Evolutionary conservation across 92 coral and sea anemone genomes (phyloP), one percentile per base, ranked within the genome.

Genomic region (Porites lobata): DNA sequence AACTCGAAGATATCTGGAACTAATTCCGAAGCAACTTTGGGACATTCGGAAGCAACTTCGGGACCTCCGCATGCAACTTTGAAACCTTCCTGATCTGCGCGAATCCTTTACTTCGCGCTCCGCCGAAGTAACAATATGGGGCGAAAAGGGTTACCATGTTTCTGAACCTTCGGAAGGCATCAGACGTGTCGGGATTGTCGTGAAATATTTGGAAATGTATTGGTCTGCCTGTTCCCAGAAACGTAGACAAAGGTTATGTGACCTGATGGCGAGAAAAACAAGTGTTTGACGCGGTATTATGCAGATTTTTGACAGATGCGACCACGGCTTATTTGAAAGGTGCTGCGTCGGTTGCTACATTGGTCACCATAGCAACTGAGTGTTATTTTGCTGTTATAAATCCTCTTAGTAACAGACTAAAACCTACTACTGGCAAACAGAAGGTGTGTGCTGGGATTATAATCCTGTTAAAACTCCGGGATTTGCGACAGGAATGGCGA

Each of bases 261-360:
- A 82, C 77, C 86, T 1, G 56, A 19, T 54, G 86, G 86, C 86
- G 86, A 19, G 86, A 82, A 82, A 38, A 29, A 29, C 4, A 29
- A 14, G 61, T 56, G 14, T 10, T 14, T 56, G 61, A 3, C 17
- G 8, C 14, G 15, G 61, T 56, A 9, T 9, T 56, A 56, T 56
- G 61, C 15, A 56, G 61, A 56, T 56, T 56, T 3, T 1, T 56
- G 12, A 56, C 61, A 2, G 61, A 9, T 14, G 14, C 13, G 15
- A 56, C 15, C 61, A 2, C 8, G 61, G 61, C 61, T 1, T 56
- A 4, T 10, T 3, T 56, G 8, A 17, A 9, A 56, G 61, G 13
- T 9, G 61, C 13, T 14, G 61, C 61, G 13, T 56, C 61, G 61
- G 61, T 56, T 10, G 11, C 15, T 14, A 56, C 61, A 2, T 1